phyloP scores from a whole-genome alignment of 2,113 vertebrate species.

The Ovis canadensis region DNA sequence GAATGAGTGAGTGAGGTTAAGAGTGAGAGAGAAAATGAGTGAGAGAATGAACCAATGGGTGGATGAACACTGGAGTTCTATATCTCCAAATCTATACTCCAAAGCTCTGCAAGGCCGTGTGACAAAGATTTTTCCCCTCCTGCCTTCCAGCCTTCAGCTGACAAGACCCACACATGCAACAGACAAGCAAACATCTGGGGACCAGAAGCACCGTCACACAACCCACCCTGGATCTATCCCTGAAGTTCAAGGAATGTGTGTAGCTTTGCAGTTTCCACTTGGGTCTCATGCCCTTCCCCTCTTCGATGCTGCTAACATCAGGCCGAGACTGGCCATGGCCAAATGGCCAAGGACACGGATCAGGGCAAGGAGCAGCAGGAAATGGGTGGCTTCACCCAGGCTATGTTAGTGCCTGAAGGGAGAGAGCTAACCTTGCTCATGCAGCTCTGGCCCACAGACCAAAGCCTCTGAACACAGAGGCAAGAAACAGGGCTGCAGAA shows the following conservation, averaged over 20 bases:
- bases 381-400: neutral
- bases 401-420: neutral
- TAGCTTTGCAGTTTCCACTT: neutral
- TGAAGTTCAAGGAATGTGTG: neutral
- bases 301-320: neutral
- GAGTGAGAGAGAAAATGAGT: neutral
- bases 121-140: neutral
- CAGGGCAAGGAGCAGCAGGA: neutral
- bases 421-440: neutral
- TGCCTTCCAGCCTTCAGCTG: neutral
- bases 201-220: neutral
- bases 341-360: neutral
- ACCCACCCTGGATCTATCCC: neutral
- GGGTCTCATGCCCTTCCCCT: neutral
- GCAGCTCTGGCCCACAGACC: neutral
- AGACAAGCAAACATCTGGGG: neutral
- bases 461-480: neutral
- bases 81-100: neutral
- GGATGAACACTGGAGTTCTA: neutral
- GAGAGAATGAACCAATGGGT: neutral
- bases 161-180: neutral
- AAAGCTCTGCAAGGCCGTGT: neutral
- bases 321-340: neutral
- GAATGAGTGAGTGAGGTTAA: neutral
- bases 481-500: fast-evolving